A percentile compares a stretch with the other conserved stretches of the same genome.
phyloP scores from a whole-genome alignment of 1,140 invertebrate genomes.

The Bombus confusus region DNA sequence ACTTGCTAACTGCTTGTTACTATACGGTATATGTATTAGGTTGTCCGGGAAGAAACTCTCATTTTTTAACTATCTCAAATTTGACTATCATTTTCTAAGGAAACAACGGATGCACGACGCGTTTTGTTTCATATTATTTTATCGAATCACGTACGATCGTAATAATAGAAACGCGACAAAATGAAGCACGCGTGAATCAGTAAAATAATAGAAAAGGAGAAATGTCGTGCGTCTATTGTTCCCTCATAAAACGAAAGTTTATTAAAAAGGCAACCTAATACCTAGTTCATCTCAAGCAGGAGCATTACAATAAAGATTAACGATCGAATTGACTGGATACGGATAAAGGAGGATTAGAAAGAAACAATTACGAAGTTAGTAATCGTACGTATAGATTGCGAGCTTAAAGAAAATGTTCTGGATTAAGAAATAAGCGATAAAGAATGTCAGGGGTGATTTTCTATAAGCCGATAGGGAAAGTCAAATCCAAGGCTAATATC shows the following conservation, averaged over 20 bases:
- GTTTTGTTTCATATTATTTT: too few relatives aligned
- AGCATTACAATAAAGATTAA: neutral
- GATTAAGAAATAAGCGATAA: neutral
- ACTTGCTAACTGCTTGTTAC: neutral
- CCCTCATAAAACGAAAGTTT: too few relatives aligned
- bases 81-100: too few relatives aligned
- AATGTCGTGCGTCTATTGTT: too few relatives aligned
- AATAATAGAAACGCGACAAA: too few relatives aligned
- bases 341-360: neutral
- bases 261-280: too few relatives aligned
- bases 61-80: too few relatives aligned
- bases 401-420: neutral
- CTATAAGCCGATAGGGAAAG: neutral
- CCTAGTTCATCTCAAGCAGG: neutral
- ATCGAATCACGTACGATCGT: too few relatives aligned
- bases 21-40: neutral
- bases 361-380: neutral
- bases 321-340: neutral
- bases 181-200: too few relatives aligned
- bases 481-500: neutral
- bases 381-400: neutral
- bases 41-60: too few relatives aligned
- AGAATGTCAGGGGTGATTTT: neutral
- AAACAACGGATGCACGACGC: too few relatives aligned
- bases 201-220: too few relatives aligned